phyloP scores from a whole-genome alignment of 2,113 vertebrate species.

The Clarias macrocephalus region DNA sequence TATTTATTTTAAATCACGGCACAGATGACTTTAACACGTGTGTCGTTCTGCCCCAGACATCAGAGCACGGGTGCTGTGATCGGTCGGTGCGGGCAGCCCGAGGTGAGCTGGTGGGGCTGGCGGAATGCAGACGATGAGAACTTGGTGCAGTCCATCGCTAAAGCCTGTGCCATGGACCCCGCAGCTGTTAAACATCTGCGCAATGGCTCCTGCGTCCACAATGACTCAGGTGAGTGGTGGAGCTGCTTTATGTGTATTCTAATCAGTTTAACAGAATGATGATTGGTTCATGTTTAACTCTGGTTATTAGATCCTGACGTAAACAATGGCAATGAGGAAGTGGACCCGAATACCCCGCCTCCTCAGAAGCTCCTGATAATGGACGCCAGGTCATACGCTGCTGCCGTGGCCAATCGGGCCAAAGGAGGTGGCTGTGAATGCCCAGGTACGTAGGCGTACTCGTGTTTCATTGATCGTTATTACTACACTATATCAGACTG shows the following conservation, averaged over 20 bases:
- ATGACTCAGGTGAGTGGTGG: constrained; percentile 82
- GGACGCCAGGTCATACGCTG: constrained; percentile 92
- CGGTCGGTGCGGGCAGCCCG: constrained; percentile 93
- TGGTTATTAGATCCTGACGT: constrained; percentile 83
- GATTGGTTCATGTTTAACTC: too few relatives aligned
- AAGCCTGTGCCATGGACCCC: constrained; percentile 86
- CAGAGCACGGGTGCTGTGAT: constrained; percentile 93
- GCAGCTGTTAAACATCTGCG: constrained; percentile 73
- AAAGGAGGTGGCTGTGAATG: constrained; percentile 98
- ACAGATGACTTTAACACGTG: neutral
- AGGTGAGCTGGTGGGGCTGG: constrained; percentile 99
- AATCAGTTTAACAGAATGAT: neutral
- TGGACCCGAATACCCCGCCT: constrained; percentile 81
- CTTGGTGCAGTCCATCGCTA: constrained; percentile 93
- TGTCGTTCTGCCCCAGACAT: constrained; percentile 74
- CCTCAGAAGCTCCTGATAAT: constrained; percentile 92
- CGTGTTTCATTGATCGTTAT: neutral
- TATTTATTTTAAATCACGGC: neutral
- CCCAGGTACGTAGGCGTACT: constrained; percentile 74
- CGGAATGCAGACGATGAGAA: constrained; percentile 95
- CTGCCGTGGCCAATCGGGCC: constrained; percentile 94
- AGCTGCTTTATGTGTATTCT: neutral
- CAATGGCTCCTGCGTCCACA: constrained; percentile 72
- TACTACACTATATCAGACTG: too few relatives aligned
- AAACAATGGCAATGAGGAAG: constrained; percentile 82